These are phyloP conservation scores for Parus major DNA, from an alignment of 2,113 vertebrate genomes.

Conservation along the genomic window DNA sequence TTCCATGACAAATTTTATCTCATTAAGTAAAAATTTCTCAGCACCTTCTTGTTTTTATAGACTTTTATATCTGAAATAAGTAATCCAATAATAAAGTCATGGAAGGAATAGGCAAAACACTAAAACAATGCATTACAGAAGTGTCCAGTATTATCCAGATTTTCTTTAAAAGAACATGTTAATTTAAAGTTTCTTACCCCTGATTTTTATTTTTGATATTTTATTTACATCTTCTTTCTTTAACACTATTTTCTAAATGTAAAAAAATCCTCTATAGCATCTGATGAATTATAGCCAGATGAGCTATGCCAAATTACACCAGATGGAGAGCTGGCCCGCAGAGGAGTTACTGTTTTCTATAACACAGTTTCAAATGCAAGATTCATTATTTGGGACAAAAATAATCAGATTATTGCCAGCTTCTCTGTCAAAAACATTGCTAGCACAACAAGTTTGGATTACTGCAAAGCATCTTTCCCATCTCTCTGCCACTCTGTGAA, in stretches of 20 bases:
- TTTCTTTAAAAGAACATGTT: not conserved
- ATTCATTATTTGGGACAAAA: conserved; percentile 58
- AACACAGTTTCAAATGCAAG: conserved; percentile 48
- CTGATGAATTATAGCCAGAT: conserved; percentile 28
- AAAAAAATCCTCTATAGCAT: not conserved
- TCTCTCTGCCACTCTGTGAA: conserved; percentile 11
- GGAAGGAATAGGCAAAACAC: not conserved
- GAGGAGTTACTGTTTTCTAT: conserved; percentile 43
- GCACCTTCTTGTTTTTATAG: not conserved
- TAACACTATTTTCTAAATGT: not conserved
- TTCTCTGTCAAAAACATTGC: conserved; percentile 41
- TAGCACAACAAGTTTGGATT: conserved; percentile 12
- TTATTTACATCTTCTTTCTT: not conserved
- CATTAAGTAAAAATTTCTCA: not conserved
- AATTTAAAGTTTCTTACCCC: not conserved
- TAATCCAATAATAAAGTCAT: not conserved
- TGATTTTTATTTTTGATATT: not conserved
- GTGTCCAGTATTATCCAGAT: not conserved
- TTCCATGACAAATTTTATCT: not conserved
- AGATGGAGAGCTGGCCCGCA: conserved; percentile 52
- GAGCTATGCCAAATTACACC: conserved; percentile 45
- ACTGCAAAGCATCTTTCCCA: conserved; percentile 7
- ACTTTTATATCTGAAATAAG: not conserved
- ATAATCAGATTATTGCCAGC: conserved; percentile 42
- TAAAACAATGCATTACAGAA: not conserved